phyloP scores from a whole-genome alignment of 2,797 vertebrate species.

The Thunnus albacares region DNA sequence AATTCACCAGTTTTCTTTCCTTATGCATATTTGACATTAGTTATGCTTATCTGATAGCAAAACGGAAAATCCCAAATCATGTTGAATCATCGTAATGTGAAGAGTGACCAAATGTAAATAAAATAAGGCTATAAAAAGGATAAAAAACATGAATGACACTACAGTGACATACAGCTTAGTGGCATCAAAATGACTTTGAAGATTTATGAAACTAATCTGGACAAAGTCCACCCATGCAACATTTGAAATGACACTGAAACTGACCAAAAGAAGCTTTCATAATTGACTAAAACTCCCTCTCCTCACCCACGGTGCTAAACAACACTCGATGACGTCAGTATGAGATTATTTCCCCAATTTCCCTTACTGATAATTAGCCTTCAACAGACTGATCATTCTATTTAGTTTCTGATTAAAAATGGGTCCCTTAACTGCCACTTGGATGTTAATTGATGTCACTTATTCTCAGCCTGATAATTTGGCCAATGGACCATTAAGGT shows the following conservation, averaged over 20 bases:
- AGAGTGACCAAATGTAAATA: conserved; percentile 10
- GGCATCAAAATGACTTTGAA: conserved; percentile 23
- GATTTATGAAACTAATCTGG: conserved; percentile 37
- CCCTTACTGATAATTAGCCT: conserved; percentile 70
- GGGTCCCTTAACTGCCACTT: conserved; percentile 59
- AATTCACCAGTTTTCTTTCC: conserved; percentile 20
- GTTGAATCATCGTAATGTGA: not conserved
- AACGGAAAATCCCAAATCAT: conserved; percentile 15
- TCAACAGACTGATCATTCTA: conserved; percentile 56
- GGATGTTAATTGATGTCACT: conserved; percentile 78
- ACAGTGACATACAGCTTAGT: not conserved
- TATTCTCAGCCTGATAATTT: conserved; percentile 61
- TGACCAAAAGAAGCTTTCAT: conserved; percentile 32
- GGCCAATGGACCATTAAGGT: conserved; percentile 42
- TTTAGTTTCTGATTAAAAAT: conserved; percentile 66
- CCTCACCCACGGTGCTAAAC: conserved; percentile 42
- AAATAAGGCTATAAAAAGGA: not conserved
- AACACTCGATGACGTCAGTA: conserved; percentile 51
- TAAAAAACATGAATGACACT: no score
- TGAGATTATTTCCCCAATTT: conserved; percentile 68
- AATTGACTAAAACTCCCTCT: conserved; percentile 39
- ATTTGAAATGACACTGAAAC: conserved; percentile 33
- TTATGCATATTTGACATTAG: not conserved
- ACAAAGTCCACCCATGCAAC: conserved; percentile 6
- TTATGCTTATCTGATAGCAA: conserved; percentile 24